phyloP scores from a whole-genome alignment of 2,888 invertebrate species.

The Flexamia atlantica region DNA sequence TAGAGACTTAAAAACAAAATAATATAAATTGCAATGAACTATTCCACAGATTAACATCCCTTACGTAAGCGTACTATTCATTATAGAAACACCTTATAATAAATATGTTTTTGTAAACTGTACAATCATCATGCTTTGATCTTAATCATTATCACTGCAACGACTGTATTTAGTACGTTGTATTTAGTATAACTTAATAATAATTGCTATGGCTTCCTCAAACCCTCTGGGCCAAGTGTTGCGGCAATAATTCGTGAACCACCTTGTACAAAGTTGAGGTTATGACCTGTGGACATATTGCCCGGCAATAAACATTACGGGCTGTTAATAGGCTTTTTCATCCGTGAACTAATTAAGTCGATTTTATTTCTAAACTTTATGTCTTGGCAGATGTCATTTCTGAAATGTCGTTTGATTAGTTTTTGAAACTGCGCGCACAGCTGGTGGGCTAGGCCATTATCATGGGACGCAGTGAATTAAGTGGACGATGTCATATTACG shows the following conservation, averaged over 20 bases:
- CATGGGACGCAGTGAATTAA: not conserved
- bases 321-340: conserved; percentile 39
- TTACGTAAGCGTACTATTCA: too few species aligned
- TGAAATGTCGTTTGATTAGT: conserved; percentile 33
- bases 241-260: not conserved
- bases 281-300: conserved; percentile 21
- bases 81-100: too few species aligned
- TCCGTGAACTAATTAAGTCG: not conserved
- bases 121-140: too few species aligned
- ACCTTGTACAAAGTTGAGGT: not conserved
- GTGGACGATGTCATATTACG: not conserved
- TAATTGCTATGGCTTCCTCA: too few species aligned
- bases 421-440: not conserved
- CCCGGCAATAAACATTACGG: not conserved
- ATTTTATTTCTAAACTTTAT: conserved; percentile 43
- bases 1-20: too few species aligned
- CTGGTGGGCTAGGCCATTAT: conserved; percentile 16
- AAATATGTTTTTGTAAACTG: too few species aligned
- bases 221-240: not conserved
- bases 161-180: too few species aligned
- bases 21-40: too few species aligned
- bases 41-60: too few species aligned
- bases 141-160: too few species aligned
- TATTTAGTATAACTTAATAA: too few species aligned
- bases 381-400: conserved; percentile 8